Evolutionary conservation across 2,797 vertebrate genomes (phyloP).

Genomic region (Erethizon dorsatum): DNA sequence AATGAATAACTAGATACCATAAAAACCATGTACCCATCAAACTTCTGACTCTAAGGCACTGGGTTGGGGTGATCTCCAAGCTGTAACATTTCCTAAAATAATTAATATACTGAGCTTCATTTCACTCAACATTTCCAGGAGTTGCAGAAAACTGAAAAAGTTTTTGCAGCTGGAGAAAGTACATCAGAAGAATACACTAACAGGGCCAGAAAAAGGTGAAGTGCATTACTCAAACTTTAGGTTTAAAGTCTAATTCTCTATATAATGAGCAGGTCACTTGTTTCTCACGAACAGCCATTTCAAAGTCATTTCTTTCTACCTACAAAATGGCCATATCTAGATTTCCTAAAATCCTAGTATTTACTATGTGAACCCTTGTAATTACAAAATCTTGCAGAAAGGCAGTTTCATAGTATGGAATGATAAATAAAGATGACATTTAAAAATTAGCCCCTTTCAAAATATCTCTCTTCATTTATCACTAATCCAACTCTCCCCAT

Average conservation of each 20-base stretch:
- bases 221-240: not conserved
- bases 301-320: not conserved
- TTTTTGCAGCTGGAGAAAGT: not conserved
- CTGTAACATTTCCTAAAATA: slow-evolving; percentile 58
- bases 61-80: not conserved
- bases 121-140: slow-evolving; percentile 18
- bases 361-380: not conserved
- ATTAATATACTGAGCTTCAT: not conserved
- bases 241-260: not conserved
- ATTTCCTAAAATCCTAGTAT: not conserved
- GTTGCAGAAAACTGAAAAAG: slow-evolving; percentile 14
- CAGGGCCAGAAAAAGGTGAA: not conserved
- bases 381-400: slow-evolving; percentile 34
- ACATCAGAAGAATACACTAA: not conserved
- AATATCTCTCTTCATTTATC: not conserved
- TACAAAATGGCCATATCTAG: not conserved
- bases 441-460: not conserved
- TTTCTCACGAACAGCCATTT: not conserved
- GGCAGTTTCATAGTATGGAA: not conserved
- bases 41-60: slow-evolving; percentile 23
- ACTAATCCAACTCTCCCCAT: not conserved
- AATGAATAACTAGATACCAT: slow-evolving; percentile 24
- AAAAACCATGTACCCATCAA: slow-evolving; percentile 24
- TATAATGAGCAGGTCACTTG: not conserved
- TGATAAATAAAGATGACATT: slow-evolving; percentile 23